Evolutionary conservation across 2,113 vertebrate species (phyloP), one percentile per base, ranked within the genome.

Genomic region (Lagopus muta): DNA sequence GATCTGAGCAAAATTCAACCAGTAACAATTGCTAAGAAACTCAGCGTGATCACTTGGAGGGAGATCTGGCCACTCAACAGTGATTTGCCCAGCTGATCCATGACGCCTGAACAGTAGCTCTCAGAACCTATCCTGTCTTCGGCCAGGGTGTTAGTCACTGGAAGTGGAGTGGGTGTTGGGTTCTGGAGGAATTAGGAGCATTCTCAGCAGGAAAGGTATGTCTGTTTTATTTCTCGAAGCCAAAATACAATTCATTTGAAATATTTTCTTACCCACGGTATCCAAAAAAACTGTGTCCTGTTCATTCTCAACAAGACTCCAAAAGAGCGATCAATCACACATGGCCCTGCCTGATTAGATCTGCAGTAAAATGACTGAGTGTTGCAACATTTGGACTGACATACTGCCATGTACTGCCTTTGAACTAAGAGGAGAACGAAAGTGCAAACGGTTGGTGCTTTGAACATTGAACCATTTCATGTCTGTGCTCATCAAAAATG

Each of bases 301-400:
- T 83, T 91, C 58, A 27, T 85, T 96, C 42, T 69, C 75, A 65
- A 57, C 62, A 45, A 81, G 45, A 76, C 72, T 54, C 34, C 72
- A n/a, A 91, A 95, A 89, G 71, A 78, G 55, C 80, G 50, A 79
- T 88, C 25, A 7, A 79, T 90, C 54, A 55, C 69, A 83, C 7
- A 0, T 65, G 82, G 84, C 76, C 66, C 92, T 91, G 70, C 74
- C 73, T 87, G 69, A 89, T 89, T 86, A 96, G 72, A 92, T 58
- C 74, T 95, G 48, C 93, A 95, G 76, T 82, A 48, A 95, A 96
- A 97, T 95, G 96, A 95, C 95, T 97, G 93, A 95, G 95, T 95
- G 91, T 96, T 97, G 95, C 96, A 95, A 93, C 97, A 95, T 97
- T 97, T 97, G 96, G 94, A 96, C 90, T 95, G 90, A 89, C 84